Percentiles rank a stretch among this genome's conserved stretches.
Conservation (phyloP, 2,888 invertebrate species). For the Liopterus haemorrhoidalis region DNA sequence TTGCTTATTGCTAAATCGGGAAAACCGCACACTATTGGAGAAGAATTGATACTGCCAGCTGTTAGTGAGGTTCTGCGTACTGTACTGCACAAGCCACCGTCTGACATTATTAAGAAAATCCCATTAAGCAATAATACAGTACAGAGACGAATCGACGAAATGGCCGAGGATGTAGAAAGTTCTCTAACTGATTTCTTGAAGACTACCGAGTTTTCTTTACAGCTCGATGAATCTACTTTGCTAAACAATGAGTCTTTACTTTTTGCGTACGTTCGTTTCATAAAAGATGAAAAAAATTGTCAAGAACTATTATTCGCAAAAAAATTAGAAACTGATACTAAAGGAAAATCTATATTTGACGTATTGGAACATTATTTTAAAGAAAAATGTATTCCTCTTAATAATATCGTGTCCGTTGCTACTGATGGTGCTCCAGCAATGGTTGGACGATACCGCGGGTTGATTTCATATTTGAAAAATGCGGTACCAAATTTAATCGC, state of each 20-base stretch:
- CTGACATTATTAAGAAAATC: constrained; percentile 33
- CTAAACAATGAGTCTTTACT: constrained; percentile 32
- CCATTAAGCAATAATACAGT: constrained; percentile 34
- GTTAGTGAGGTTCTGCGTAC: constrained; percentile 36
- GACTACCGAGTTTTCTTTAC: constrained; percentile 32
- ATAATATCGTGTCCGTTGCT: constrained; percentile 32
- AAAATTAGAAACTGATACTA: constrained; percentile 21
- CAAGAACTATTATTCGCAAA: constrained; percentile 32
- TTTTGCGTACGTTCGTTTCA: constrained; percentile 34
- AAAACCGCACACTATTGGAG: constrained; percentile 34
- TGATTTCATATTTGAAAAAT: constrained; percentile 33
- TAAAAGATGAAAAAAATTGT: constrained; percentile 31
- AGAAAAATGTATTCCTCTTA: constrained; percentile 22
- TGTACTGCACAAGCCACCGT: constrained; percentile 37
- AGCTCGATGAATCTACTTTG: constrained; percentile 36
- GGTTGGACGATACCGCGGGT: constrained; percentile 24
- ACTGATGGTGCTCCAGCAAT: constrained; percentile 32
- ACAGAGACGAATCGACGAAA: constrained; percentile 37
- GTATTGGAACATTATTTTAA: constrained; percentile 13
- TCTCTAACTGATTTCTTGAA: constrained; percentile 32
- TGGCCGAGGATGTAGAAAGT: constrained; percentile 32
- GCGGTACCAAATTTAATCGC: constrained; percentile 29
- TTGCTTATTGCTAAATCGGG: constrained; percentile 31
- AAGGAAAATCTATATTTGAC: constrained; percentile 27
- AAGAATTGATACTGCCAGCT: constrained; percentile 37